Base-by-base conservation (phyloP, 2,113 vertebrate genomes). In the Planiliza haematocheilus region DNA sequence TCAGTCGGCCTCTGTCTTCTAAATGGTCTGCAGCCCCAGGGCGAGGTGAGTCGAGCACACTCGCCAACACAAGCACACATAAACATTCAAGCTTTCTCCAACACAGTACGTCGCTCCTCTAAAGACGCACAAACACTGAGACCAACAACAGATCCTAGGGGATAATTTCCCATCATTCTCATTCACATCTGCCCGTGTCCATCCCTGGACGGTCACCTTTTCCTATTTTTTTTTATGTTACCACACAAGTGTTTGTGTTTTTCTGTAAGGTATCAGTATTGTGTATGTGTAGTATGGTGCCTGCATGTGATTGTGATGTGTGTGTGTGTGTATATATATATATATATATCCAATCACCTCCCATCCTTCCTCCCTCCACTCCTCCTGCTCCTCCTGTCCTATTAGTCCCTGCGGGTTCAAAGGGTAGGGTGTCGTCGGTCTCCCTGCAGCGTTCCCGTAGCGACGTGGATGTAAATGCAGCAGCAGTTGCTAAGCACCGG, bases 391-490 rank as follows among this genome's bases (percentile, higher is more conserved):
- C 77, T 73, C 62, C 73, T 75, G 58, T 81, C 73, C 76, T 4
- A 49, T 45, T 87, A 98, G 96, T 96, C 74, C 93, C 95, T 10
- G 87, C 91, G 56, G 84, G 92, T 83, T 93, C 91, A 86, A 99
- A 95, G 92, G 80, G 91, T 1, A 85, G 87, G 38, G 79, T 94
- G 20, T 93, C 95, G 12, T 90, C 94, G 0, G 94, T 94, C 57
- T 92, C 95, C 57, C 93, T 99, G 81, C 97, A 98, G 83, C 95
- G 97, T 10, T 99, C 97, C 52, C 95, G 97, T 71, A 99, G 97
- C 0, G 97, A 99, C 76, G 96, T 99, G 1, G 97, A 99, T 1
- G 97, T 99, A 24, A 97, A 98, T 0, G 97, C 97, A 10, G 97
- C 97, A 0, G 94, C 97, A 0, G 95, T 96, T 0, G 97, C 97